phyloP scores from a whole-genome alignment of 2,888 invertebrate genomes.

The Drosophila kanekoi region DNA sequence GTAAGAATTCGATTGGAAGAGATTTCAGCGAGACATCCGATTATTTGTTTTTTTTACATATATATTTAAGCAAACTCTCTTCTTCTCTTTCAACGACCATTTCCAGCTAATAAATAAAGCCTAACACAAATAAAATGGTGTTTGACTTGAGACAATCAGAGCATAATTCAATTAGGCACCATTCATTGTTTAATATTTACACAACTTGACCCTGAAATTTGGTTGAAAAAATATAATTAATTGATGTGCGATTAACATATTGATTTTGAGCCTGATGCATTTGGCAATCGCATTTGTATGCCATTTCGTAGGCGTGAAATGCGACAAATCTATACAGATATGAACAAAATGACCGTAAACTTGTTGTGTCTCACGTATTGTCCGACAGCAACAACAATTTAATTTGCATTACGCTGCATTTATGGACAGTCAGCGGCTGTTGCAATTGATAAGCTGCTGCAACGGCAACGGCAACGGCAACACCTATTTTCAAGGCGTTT shows the following conservation, averaged over 20 bases:
- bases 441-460: slow-evolving; percentile 37
- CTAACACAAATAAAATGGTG: too few species aligned
- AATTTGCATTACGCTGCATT: slow-evolving; percentile 36
- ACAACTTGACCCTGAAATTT: slow-evolving; percentile 16
- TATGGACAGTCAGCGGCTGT: slow-evolving; percentile 26
- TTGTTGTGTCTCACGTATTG: slow-evolving; percentile 14
- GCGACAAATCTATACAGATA: slow-evolving; percentile 16
- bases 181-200: slow-evolving; percentile 1
- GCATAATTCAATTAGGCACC: too few species aligned
- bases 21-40: too few species aligned
- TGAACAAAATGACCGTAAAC: slow-evolving; percentile 11
- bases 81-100: too few species aligned
- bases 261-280: slow-evolving; percentile 10
- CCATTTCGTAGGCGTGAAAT: slow-evolving; percentile 14
- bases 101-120: too few species aligned
- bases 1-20: too few species aligned
- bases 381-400: slow-evolving; percentile 14
- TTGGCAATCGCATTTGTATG: slow-evolving; percentile 23
- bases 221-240: slow-evolving; percentile 2
- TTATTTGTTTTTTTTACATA: too few species aligned
- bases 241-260: slow-evolving; percentile 26
- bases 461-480: slow-evolving; percentile 4
- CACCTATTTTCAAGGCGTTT: slow-evolving; percentile 12
- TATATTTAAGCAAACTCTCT: too few species aligned
- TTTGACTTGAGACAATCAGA: too few species aligned